These are phyloP conservation scores for Climacteris rufus DNA, from an alignment of 2,113 vertebrate genomes.

Conservation along the genomic window DNA sequence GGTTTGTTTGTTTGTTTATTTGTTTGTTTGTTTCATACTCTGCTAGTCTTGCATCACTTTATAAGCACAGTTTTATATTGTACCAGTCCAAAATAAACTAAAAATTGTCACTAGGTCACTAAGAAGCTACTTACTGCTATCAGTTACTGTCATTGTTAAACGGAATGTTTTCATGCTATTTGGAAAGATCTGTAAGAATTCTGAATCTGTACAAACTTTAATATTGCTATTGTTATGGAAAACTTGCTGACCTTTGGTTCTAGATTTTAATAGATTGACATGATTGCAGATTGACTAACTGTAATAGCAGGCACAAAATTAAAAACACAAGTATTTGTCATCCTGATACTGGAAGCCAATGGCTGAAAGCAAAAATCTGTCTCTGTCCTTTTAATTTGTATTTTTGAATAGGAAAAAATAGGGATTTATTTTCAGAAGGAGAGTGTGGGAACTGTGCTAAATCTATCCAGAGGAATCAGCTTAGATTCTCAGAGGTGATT, in stretches of 20 bases:
- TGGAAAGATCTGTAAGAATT: not conserved
- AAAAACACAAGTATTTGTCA: not conserved
- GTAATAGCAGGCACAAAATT: not conserved
- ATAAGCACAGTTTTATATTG: not conserved
- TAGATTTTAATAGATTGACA: not conserved
- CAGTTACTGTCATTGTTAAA: constrained; percentile 37
- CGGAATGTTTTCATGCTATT: not conserved
- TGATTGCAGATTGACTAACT: not conserved
- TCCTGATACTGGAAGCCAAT: not conserved
- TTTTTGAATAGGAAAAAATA: not conserved
- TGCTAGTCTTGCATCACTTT: not conserved
- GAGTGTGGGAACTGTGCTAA: not conserved
- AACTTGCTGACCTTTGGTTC: not conserved
- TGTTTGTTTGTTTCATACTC: not conserved
- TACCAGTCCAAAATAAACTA: not conserved
- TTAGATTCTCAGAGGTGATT: constrained; percentile 1
- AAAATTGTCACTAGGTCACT: constrained; percentile 9
- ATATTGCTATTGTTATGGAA: not conserved
- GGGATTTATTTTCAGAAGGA: not conserved
- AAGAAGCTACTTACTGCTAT: constrained; percentile 2
- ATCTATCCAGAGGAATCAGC: not conserved
- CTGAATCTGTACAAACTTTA: not conserved
- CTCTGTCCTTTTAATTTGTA: not conserved
- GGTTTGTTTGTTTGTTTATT: not conserved
- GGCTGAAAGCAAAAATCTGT: not conserved